Evolutionary conservation across 2,888 invertebrate species (phyloP).

Genomic region (Notodromas monacha): DNA sequence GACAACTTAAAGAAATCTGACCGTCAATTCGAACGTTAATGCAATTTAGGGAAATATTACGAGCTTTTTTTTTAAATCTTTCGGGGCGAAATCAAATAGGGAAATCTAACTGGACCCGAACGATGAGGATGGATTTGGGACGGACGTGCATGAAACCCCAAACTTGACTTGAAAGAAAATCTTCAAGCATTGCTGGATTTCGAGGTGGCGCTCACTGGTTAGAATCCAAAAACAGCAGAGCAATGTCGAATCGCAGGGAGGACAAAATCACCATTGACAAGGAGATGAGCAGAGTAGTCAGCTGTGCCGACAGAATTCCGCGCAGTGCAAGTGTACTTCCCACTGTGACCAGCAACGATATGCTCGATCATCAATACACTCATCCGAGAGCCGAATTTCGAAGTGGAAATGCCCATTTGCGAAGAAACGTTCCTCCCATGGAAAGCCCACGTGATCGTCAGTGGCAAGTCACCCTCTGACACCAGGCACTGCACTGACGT

Average conservation of each 20-base stretch:
- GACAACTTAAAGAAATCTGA: too few species aligned
- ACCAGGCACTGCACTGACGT: constrained; percentile 13
- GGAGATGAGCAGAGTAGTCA: constrained; percentile 11
- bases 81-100: too few species aligned
- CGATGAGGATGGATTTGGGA: too few species aligned
- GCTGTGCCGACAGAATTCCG: constrained; percentile 8
- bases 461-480: constrained; percentile 16
- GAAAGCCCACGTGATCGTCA: constrained; percentile 16
- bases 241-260: constrained; percentile 6
- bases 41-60: too few species aligned
- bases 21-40: too few species aligned
- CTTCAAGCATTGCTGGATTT: too few species aligned
- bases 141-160: too few species aligned
- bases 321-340: constrained; percentile 10
- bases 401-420: constrained; percentile 6
- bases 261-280: constrained; percentile 11
- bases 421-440: constrained; percentile 15
- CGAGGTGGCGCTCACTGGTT: too few species aligned
- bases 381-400: constrained; percentile 6
- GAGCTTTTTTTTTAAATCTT: too few species aligned
- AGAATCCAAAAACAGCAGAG: too few species aligned
- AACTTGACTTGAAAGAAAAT: too few species aligned
- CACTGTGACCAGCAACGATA: constrained; percentile 8
- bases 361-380: constrained; percentile 8
- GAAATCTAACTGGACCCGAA: too few species aligned